Evolutionary conservation across 2,888 invertebrate species (phyloP).

Genomic region (Amiota mariae): DNA sequence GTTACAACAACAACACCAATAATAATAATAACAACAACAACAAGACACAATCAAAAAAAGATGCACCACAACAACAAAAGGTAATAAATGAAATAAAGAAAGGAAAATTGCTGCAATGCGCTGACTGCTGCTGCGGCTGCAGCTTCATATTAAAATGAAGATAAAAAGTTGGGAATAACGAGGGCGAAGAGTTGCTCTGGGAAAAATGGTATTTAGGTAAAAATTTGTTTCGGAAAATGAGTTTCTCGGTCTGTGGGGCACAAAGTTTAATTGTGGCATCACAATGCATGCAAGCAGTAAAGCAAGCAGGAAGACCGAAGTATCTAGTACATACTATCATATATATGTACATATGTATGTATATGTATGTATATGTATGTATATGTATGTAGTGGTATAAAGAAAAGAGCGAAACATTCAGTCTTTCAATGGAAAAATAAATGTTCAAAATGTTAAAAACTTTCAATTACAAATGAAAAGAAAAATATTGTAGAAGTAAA

Average conservation of each 20-base stretch:
- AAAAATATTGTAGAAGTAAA: background rate
- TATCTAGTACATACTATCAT: too few relatives aligned
- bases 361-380: too few relatives aligned
- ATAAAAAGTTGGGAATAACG: background rate
- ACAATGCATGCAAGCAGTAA: background rate
- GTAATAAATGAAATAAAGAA: slow-evolving; percentile 35
- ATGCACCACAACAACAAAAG: slow-evolving; percentile 18
- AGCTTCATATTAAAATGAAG: slow-evolving; percentile 19
- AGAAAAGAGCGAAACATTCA: background rate
- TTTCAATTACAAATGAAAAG: background rate
- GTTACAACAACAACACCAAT: slow-evolving; percentile 42
- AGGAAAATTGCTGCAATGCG: slow-evolving; percentile 50
- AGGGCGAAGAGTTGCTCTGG: slow-evolving; percentile 22
- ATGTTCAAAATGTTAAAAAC: slow-evolving; percentile 27
- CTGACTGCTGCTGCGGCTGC: slow-evolving; percentile 15
- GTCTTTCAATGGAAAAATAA: slow-evolving; percentile 21
- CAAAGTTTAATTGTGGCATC: background rate
- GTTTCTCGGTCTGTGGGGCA: slow-evolving; percentile 36
- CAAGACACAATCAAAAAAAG: slow-evolving; percentile 24
- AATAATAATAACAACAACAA: slow-evolving; percentile 36
- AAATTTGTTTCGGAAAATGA: slow-evolving; percentile 43
- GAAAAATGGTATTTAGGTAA: slow-evolving; percentile 58
- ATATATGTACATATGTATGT: too few relatives aligned
- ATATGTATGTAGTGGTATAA: too few relatives aligned
- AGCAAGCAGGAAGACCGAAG: background rate